A percentile compares a stretch with the other conserved stretches of the same genome.
These are phyloP conservation scores for Apis laboriosa DNA, from an alignment of 1,140 invertebrate genomes.

Conservation along the genomic window DNA sequence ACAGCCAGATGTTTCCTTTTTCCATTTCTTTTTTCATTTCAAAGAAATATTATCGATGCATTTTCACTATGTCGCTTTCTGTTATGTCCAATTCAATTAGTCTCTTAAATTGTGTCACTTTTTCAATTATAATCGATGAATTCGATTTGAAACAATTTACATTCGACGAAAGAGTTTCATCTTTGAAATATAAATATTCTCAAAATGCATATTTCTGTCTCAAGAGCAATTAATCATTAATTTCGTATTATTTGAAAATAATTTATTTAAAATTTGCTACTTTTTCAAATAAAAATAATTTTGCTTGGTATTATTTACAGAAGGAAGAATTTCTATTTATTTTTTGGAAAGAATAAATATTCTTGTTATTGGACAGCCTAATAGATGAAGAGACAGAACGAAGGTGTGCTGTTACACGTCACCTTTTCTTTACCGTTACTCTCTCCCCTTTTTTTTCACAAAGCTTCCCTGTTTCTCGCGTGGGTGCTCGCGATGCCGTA, in stretches of 20 bases:
- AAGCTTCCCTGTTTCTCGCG: slow-evolving; percentile 8
- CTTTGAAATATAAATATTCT: too few species aligned
- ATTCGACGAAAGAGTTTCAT: background rate
- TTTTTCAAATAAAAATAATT: too few species aligned
- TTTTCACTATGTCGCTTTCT: background rate
- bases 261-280: too few species aligned
- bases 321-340: too few species aligned
- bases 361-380: background rate
- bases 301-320: too few species aligned
- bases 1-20: background rate
- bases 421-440: slow-evolving; percentile 36
- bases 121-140: background rate
- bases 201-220: too few species aligned
- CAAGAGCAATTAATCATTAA: too few species aligned
- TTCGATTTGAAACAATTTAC: background rate
- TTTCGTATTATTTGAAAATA: too few species aligned
- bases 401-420: background rate
- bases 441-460: background rate
- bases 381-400: background rate
- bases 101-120: background rate
- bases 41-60: background rate
- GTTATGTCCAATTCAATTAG: background rate
- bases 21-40: background rate
- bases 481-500: slow-evolving; percentile 29
- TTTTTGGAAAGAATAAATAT: too few species aligned